Evolutionary conservation across 1,140 invertebrate genomes (phyloP).

Genomic region (Aradophagus sp.): DNA sequence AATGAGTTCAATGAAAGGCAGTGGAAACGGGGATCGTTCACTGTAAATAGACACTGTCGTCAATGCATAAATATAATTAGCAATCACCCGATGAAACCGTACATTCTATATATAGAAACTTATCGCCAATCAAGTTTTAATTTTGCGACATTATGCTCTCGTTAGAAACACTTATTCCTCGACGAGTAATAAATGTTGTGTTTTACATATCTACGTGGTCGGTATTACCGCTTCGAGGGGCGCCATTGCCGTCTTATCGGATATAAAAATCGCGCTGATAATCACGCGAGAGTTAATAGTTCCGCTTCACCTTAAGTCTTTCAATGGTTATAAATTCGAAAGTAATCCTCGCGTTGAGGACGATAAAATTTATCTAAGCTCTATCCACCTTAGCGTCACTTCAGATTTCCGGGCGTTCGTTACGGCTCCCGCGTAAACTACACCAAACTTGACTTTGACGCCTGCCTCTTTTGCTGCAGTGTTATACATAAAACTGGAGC

Average conservation of each 20-base stretch:
- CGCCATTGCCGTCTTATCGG: slow-evolving; percentile 56
- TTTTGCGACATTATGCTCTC: too few species aligned
- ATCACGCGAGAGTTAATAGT: slow-evolving; percentile 60
- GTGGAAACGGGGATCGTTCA: too few species aligned
- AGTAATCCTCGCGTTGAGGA: slow-evolving; percentile 60
- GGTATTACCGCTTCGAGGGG: slow-evolving; percentile 34
- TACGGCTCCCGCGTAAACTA: slow-evolving; percentile 30
- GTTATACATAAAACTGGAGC: slow-evolving; percentile 30
- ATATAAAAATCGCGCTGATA: slow-evolving; percentile 61
- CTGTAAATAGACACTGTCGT: too few species aligned
- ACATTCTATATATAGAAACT: not conserved
- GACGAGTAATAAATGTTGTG: slow-evolving; percentile 8
- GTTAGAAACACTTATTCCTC: too few species aligned
- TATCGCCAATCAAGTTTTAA: too few species aligned
- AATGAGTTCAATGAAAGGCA: too few species aligned
- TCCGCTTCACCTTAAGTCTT: slow-evolving; percentile 51
- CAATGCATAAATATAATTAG: too few species aligned
- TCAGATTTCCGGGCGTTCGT: slow-evolving; percentile 50
- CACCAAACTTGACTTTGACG: slow-evolving; percentile 36
- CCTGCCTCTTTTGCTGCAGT: slow-evolving; percentile 28
- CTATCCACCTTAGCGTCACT: slow-evolving; percentile 59
- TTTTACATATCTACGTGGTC: slow-evolving; percentile 38
- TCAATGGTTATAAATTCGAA: slow-evolving; percentile 58
- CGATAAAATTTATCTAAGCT: slow-evolving; percentile 63
- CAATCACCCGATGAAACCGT: too few species aligned